Conservation (phyloP, 1,140 invertebrate species). For the Drosophila eugracilis region DNA sequence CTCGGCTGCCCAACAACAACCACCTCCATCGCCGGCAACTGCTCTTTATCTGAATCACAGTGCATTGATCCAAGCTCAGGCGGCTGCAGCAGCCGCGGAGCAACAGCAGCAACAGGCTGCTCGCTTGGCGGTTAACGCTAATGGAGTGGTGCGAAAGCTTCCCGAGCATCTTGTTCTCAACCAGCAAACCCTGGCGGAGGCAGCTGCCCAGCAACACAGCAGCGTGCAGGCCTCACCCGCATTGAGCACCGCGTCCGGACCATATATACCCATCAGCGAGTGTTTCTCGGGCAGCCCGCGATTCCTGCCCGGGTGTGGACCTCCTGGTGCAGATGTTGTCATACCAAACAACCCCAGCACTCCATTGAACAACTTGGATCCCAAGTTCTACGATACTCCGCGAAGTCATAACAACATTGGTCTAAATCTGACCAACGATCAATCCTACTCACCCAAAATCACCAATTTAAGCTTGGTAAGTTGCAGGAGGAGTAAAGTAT, state of each 20-base stretch:
- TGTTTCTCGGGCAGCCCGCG: slow-evolving; percentile 93
- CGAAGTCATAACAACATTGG: slow-evolving; percentile 85
- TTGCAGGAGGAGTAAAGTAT: too few relatives aligned
- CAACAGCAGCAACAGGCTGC: slow-evolving; percentile 34
- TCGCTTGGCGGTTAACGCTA: slow-evolving; percentile 64
- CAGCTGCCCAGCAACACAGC: slow-evolving; percentile 67
- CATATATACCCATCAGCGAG: slow-evolving; percentile 94
- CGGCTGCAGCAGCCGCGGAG: slow-evolving; percentile 35
- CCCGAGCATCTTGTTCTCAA: slow-evolving; percentile 80
- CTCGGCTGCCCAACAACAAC: slow-evolving; percentile 67
- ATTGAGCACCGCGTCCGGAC: slow-evolving; percentile 87
- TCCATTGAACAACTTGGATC: slow-evolving; percentile 84
- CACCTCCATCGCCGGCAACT: slow-evolving; percentile 71
- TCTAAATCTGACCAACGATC: slow-evolving; percentile 83
- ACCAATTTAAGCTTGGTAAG: slow-evolving; percentile 77
- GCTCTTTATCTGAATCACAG: slow-evolving; percentile 77
- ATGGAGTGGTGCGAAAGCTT: slow-evolving; percentile 78
- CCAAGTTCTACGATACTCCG: slow-evolving; percentile 86
- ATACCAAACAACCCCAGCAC: slow-evolving; percentile 68
- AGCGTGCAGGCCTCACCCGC: slow-evolving; percentile 87
- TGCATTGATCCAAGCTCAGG: slow-evolving; percentile 68
- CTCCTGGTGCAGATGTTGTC: slow-evolving; percentile 7
- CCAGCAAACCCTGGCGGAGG: slow-evolving; percentile 60
- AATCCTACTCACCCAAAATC: slow-evolving; percentile 84
- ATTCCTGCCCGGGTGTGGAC: slow-evolving; percentile 46